These are phyloP conservation scores for Ursus arctos DNA, from an alignment of 2,113 vertebrate species.

Conservation along the genomic window DNA sequence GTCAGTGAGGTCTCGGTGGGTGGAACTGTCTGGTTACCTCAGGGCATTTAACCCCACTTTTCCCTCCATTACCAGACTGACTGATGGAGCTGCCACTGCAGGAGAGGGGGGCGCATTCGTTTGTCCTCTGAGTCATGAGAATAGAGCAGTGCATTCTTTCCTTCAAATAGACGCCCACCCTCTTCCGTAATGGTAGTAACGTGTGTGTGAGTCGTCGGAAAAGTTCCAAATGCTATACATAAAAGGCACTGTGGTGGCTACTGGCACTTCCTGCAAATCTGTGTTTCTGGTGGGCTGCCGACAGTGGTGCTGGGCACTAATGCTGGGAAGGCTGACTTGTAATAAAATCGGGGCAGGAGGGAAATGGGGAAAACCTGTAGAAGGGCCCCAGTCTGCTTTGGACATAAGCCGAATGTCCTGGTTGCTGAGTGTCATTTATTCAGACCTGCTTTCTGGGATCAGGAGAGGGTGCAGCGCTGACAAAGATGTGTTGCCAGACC, in stretches of 20 bases:
- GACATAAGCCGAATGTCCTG: neutral
- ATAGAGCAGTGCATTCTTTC: neutral
- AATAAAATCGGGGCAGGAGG: neutral
- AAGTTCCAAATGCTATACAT: neutral
- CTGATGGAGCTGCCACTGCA: neutral
- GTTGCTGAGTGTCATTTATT: neutral
- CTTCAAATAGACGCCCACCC: neutral
- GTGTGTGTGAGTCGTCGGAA: neutral
- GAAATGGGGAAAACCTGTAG: neutral
- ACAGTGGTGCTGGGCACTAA: no score
- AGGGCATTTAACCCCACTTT: neutral
- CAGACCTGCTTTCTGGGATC: neutral
- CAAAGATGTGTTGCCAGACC: neutral
- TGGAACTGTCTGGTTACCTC: neutral
- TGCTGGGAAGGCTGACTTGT: no score
- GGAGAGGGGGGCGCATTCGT: neutral
- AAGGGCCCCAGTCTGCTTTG: neutral
- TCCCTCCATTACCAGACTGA: slow-evolving; percentile 7
- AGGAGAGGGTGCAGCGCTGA: neutral
- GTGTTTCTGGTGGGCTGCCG: no score
- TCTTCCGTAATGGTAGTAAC: neutral
- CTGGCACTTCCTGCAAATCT: no score
- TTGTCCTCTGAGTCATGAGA: neutral
- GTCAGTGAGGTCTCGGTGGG: neutral
- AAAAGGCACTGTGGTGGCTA: neutral